Evolutionary conservation across 2,888 invertebrate species (phyloP).

Genomic region (Nowickia ferox): DNA sequence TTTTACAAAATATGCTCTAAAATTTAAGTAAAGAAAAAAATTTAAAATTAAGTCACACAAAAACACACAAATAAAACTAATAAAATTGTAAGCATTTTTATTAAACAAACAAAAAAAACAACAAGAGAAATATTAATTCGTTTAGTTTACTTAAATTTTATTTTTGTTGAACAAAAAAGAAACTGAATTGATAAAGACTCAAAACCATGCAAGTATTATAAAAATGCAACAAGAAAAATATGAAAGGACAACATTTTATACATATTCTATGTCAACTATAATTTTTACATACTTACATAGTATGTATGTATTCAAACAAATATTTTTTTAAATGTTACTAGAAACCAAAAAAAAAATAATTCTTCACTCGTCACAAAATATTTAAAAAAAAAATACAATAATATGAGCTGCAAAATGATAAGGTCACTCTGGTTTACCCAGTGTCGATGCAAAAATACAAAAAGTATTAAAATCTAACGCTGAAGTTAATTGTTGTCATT

Average conservation of each 20-base stretch:
- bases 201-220: slow-evolving; percentile 83
- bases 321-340: slow-evolving; percentile 61
- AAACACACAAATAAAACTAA: slow-evolving; percentile 51
- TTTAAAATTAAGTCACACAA: slow-evolving; percentile 61
- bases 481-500: too few relatives aligned
- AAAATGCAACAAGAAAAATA: slow-evolving; percentile 55
- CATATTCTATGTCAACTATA: slow-evolving; percentile 57
- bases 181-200: slow-evolving; percentile 80
- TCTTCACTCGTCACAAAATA: slow-evolving; percentile 59
- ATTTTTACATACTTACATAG: slow-evolving; percentile 13
- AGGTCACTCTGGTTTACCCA: background rate
- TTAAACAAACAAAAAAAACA: slow-evolving; percentile 56
- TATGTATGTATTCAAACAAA: slow-evolving; percentile 18
- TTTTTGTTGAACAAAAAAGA: slow-evolving; percentile 61
- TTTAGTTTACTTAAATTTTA: slow-evolving; percentile 48
- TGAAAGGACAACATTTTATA: slow-evolving; percentile 52
- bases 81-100: slow-evolving; percentile 73
- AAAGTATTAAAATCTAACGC: background rate
- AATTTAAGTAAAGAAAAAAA: slow-evolving; percentile 51
- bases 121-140: slow-evolving; percentile 63
- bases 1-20: slow-evolving; percentile 71
- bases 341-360: slow-evolving; percentile 54
- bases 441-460: background rate
- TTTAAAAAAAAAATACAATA: slow-evolving; percentile 41
- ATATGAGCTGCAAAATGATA: slow-evolving; percentile 5